phyloP scores from a whole-genome alignment of 2,888 invertebrate genomes.

The Ceramica pisi region DNA sequence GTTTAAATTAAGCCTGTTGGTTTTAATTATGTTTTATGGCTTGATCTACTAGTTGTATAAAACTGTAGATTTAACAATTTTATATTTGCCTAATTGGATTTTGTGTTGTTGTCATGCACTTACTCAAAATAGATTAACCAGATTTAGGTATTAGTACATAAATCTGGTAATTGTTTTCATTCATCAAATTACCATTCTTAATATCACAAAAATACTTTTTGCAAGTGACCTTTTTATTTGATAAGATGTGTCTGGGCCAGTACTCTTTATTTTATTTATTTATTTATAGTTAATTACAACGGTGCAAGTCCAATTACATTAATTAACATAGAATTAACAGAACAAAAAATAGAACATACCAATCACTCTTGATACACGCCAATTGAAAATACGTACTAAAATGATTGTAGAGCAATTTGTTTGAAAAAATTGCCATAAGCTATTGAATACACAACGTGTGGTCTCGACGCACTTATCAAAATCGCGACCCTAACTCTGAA shows the following conservation, averaged over 20 bases:
- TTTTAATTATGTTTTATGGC: conserved; percentile 39
- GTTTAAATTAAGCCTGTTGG: conserved; percentile 39
- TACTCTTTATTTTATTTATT: no score
- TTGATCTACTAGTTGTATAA: conserved; percentile 17
- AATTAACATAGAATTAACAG: no score
- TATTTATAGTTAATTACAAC: no score
- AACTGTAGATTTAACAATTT: neutral
- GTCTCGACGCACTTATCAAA: conserved; percentile 37
- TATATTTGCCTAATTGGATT: neutral
- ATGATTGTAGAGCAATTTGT: neutral
- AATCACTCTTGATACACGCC: neutral
- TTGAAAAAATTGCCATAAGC: neutral
- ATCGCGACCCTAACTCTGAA: conserved; percentile 33
- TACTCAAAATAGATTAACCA: neutral
- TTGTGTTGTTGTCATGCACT: neutral
- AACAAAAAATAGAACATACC: no score
- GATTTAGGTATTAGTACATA: neutral
- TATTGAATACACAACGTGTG: conserved; percentile 29
- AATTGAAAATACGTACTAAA: neutral
- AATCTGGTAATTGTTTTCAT: neutral
- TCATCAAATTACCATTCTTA: neutral
- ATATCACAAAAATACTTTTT: neutral
- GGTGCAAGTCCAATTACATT: no score
- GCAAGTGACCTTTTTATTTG: neutral
- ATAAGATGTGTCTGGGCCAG: neutral